Evolutionary conservation across 37 sponge, comb jelly and placozoan genomes (phyloP), one percentile per base, ranked within the genome.

Genomic region (Hexactinellida sp.): DNA sequence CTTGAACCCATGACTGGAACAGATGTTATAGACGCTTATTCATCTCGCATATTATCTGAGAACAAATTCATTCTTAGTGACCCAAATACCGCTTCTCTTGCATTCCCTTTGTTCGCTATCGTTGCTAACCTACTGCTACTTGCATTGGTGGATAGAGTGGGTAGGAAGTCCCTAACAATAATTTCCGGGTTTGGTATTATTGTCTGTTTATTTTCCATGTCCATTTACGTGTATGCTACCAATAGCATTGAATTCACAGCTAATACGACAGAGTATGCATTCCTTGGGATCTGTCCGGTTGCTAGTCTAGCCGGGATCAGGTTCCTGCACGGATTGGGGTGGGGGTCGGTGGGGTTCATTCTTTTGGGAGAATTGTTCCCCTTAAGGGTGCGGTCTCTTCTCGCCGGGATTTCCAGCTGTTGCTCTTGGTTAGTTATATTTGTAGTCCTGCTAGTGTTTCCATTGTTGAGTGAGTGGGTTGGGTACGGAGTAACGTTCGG

Each of bases 261-360:
- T 63, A 10, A 63, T n/a, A 63, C 76, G 3, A 25, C 28, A 7
- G 5, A 28, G 3, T 3, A 63, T n/a, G 76, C 1, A 23, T 63
- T 21, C 13, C 5, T 63, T 3, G 30, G 76, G 3, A 28, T 63
- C 5, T 63, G 25, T 7, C 76, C 76, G 25, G 21, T 63, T 1
- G 30, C 13, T 23, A 63, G 30, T n/a, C 34, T 63, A n/a, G 76
- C 76, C 5, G 76, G 76, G 30, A 23, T 63, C 13, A 63, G 76
- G 34, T 63, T 63, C 76, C 34, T 63, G 28, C 76, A 63, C 34
- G 76, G 76, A 23, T 63, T 63, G 76, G 76, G 76, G 76, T 63
- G 76, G 76, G 76, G 76, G 34, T 63, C 76, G 13, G 76, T 63
- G 25, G 76, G 76, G 30, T 63, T 63, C 76, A 63, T 63, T 63